Evolutionary conservation across 2,797 vertebrate genomes (phyloP).

Genomic region (Falco cherrug): DNA sequence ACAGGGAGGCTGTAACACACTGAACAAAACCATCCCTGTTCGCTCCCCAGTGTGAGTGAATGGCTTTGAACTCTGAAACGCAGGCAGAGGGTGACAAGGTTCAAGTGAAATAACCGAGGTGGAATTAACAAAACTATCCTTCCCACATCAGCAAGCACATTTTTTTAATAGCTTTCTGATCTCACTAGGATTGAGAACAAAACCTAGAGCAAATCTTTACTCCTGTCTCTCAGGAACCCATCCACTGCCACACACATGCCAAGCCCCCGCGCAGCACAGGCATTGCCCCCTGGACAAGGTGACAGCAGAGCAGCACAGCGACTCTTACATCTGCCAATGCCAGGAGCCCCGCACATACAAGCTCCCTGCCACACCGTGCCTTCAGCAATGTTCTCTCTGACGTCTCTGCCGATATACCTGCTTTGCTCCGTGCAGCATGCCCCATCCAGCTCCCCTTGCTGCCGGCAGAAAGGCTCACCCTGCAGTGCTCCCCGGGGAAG

Average conservation of each 20-base stretch:
- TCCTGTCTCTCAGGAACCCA: background rate
- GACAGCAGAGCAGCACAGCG: fast-evolving
- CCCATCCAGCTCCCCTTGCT: fast-evolving
- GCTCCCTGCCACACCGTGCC: background rate
- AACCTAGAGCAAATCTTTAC: background rate
- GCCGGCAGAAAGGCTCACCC: background rate
- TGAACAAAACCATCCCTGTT: background rate
- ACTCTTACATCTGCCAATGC: background rate
- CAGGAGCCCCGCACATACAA: fast-evolving
- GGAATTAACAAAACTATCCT: background rate
- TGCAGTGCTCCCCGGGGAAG: fast-evolving
- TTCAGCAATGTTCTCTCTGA: fast-evolving
- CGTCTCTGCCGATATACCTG: fast-evolving
- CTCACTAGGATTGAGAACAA: background rate
- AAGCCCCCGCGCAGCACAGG: background rate
- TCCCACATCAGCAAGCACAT: fast-evolving
- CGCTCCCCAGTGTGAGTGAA: fast-evolving
- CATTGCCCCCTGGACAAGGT: fast-evolving
- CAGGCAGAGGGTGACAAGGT: background rate
- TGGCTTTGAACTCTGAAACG: background rate
- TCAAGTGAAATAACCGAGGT: background rate
- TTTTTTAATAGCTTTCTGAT: background rate
- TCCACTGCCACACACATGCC: background rate
- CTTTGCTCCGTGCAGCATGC: fast-evolving
- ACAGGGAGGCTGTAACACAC: background rate